Conservation (phyloP, 2,113 vertebrate genomes). For the Cygnus atratus region DNA sequence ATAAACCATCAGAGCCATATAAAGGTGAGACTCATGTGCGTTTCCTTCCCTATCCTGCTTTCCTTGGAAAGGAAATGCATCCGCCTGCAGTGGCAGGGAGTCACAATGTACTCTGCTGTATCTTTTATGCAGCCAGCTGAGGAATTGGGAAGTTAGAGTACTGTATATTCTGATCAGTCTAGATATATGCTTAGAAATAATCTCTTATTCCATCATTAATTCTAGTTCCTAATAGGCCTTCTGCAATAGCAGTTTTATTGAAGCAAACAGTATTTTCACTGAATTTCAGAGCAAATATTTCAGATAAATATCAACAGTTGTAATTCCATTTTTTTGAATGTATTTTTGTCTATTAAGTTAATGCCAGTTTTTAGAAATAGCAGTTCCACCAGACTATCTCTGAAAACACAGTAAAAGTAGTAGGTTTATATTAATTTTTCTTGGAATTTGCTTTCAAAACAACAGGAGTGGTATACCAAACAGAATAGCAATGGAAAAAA, state of each 20-base stretch:
- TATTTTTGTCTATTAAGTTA: not conserved
- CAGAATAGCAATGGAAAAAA: not conserved
- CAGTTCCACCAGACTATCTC: not conserved
- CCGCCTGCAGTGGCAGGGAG: not conserved
- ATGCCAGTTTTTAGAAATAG: not conserved
- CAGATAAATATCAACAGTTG: not conserved
- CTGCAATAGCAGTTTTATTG: not conserved
- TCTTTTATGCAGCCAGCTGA: not conserved
- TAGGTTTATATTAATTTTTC: not conserved
- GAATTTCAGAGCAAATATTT: not conserved
- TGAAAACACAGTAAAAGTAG: not conserved
- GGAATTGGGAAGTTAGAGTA: not conserved
- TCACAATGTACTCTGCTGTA: not conserved
- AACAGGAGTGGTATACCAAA: not conserved
- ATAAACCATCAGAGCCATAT: not conserved
- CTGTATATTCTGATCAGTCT: not conserved
- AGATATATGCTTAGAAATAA: not conserved
- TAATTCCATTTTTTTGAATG: not conserved
- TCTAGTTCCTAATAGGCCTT: not conserved
- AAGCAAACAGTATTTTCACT: not conserved
- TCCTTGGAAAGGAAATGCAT: constrained; percentile 11
- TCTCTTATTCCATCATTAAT: not conserved
- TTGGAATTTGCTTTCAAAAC: not conserved
- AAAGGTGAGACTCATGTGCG: not conserved
- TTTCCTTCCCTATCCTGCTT: not conserved